These are phyloP conservation scores for Globodera ellingtonae DNA, from an alignment of 1,140 invertebrate genomes.

Conservation along the genomic window DNA sequence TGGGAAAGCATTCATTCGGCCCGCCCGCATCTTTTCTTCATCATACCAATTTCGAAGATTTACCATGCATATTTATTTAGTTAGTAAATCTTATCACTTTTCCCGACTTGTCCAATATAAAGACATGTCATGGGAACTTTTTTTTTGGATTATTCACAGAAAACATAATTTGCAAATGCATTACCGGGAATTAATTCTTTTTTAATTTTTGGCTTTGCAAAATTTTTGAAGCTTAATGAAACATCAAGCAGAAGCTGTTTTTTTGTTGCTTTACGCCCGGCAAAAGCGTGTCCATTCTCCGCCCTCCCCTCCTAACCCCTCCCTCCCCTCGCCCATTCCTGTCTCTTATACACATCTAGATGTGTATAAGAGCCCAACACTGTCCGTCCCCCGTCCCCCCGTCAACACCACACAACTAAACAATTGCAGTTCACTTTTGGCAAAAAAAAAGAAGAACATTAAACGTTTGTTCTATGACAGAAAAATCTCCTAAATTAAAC, in stretches of 20 bases:
- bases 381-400: not conserved
- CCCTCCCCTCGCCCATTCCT: not conserved
- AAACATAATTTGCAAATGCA: too few species aligned
- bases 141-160: too few species aligned
- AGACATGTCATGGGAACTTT: too few species aligned
- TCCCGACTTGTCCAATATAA: too few species aligned
- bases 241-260: not conserved
- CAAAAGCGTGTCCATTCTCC: not conserved
- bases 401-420: slow-evolving; percentile 3
- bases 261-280: not conserved
- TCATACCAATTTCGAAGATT: not conserved
- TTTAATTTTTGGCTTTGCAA: too few species aligned
- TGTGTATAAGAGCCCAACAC: too few species aligned
- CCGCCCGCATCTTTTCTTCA: not conserved
- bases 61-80: not conserved
- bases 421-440: not conserved
- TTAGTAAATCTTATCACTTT: not conserved
- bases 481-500: too few species aligned
- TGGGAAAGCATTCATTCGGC: not conserved
- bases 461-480: too few species aligned
- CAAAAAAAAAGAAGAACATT: not conserved
- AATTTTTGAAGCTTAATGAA: too few species aligned
- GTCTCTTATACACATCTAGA: too few species aligned
- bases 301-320: not conserved
- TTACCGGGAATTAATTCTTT: too few species aligned